These are phyloP conservation scores for Atlantisia rogersi DNA, from an alignment of 2,113 vertebrate genomes.

Conservation along the genomic window DNA sequence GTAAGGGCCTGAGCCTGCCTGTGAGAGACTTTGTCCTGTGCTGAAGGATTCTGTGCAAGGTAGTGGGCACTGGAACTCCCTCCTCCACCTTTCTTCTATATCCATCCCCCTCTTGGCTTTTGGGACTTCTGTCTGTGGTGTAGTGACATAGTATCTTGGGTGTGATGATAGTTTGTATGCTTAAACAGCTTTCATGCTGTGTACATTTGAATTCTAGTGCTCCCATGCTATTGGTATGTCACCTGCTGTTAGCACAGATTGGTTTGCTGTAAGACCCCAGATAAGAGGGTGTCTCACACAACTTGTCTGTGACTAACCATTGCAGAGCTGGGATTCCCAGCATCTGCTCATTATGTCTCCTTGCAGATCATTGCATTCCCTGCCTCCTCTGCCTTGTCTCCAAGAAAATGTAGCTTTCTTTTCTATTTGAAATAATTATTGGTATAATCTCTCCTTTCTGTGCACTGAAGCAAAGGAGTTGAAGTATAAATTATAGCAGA, in stretches of 20 bases:
- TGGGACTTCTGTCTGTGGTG: not conserved
- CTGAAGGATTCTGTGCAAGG: not conserved
- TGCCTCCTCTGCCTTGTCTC: not conserved
- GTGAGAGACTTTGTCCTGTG: not conserved
- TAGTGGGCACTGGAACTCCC: not conserved
- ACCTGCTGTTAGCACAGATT: not conserved
- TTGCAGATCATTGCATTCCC: not conserved
- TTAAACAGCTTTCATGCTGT: not conserved
- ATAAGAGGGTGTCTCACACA: too few species aligned
- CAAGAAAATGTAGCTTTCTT: not conserved
- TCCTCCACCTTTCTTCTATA: not conserved
- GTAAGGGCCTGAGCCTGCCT: not conserved
- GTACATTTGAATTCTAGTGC: not conserved
- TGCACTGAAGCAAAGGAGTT: not conserved
- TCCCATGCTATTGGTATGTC: not conserved
- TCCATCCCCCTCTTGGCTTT: not conserved
- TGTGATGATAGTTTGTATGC: not conserved
- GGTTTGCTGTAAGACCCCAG: not conserved
- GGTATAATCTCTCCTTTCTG: not conserved
- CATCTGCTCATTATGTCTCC: not conserved
- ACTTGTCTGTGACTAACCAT: accelerated
- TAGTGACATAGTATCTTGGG: not conserved
- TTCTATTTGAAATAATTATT: not conserved
- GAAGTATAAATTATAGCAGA: not conserved
- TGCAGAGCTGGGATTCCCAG: not conserved